Evolutionary conservation across 2,888 invertebrate genomes (phyloP).

Genomic region (Hydropsyche betteni): DNA sequence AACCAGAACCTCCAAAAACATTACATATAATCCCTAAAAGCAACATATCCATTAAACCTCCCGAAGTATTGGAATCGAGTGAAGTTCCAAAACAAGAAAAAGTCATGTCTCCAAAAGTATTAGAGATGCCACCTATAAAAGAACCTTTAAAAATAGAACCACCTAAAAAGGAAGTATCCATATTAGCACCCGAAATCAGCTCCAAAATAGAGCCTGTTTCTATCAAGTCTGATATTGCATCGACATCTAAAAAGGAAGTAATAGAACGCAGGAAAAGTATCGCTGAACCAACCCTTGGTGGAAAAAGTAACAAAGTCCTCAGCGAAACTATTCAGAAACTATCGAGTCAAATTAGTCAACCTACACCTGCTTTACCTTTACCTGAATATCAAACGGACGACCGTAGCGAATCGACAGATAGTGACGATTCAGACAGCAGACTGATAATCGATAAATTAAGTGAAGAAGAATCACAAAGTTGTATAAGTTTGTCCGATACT

Average conservation of each 20-base stretch:
- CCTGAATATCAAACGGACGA: slow-evolving; percentile 60
- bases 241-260: slow-evolving; percentile 52
- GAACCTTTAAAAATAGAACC: slow-evolving; percentile 36
- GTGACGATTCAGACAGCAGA: slow-evolving; percentile 64
- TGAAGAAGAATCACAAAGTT: slow-evolving; percentile 59
- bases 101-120: not conserved
- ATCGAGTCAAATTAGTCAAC: slow-evolving; percentile 65
- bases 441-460: slow-evolving; percentile 65
- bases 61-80: not conserved
- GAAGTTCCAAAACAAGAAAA: not conserved
- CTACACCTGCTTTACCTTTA: slow-evolving; percentile 55
- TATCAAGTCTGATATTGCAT: slow-evolving; percentile 57
- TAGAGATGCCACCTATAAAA: slow-evolving; percentile 26
- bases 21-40: slow-evolving; percentile 10
- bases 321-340: slow-evolving; percentile 72
- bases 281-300: slow-evolving; percentile 61
- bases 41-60: not conserved
- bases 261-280: slow-evolving; percentile 58
- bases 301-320: slow-evolving; percentile 67
- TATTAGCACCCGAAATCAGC: slow-evolving; percentile 44
- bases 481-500: slow-evolving; percentile 54
- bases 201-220: slow-evolving; percentile 45
- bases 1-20: slow-evolving; percentile 38
- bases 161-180: slow-evolving; percentile 43
- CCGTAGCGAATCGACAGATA: slow-evolving; percentile 63